A percentile compares a stretch with the other conserved stretches of the same genome.
phyloP scores from a whole-genome alignment of 2,113 vertebrate genomes.

The Boulengerochromis microlepis region DNA sequence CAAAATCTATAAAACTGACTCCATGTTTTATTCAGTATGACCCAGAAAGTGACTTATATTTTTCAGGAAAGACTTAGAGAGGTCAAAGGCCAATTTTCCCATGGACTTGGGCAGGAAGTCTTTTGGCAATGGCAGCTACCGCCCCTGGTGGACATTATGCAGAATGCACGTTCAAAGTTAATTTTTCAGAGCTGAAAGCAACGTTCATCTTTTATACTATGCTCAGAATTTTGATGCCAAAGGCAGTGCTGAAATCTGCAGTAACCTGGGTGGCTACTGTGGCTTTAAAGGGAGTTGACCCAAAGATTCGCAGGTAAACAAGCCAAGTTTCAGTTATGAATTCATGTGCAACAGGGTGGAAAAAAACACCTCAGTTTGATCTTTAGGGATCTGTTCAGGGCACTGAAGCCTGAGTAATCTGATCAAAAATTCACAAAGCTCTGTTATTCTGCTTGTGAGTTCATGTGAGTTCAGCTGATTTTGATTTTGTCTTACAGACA shows the following conservation, averaged over 20 bases:
- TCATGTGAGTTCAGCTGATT: accelerated
- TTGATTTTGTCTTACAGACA: neutral
- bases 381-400: neutral
- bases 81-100: neutral
- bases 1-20: neutral
- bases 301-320: neutral
- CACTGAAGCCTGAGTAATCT: neutral
- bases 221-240: accelerated
- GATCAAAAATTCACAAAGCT: neutral
- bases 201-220: neutral
- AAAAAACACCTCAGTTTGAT: neutral
- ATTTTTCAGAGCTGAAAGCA: neutral
- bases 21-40: neutral
- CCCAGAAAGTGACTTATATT: neutral
- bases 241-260: neutral
- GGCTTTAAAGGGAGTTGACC: neutral
- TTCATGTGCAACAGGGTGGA: neutral
- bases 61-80: neutral
- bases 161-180: neutral
- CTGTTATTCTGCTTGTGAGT: neutral
- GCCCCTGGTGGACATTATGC: neutral
- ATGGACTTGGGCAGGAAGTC: accelerated
- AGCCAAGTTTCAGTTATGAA: neutral
- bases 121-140: neutral
- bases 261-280: no score